Evolutionary conservation across 64 coral and sea anemone species (phyloP).

Genomic region (Hydrozoanthus tunicans): DNA sequence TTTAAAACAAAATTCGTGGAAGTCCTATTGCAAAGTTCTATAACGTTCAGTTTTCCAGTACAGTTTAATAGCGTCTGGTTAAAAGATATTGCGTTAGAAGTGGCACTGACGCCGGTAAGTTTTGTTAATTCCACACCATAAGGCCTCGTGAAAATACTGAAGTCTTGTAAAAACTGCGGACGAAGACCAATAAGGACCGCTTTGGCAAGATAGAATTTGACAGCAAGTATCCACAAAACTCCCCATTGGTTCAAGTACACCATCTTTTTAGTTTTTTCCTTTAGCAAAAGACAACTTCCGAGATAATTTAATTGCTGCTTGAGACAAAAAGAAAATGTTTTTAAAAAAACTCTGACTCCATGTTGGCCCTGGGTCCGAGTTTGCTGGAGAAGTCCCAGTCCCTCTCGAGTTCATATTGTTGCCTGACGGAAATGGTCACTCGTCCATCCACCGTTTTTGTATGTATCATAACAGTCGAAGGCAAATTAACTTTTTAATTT

Average conservation of each 20-base stretch:
- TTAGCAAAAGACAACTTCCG: background rate
- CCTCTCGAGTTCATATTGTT: background rate
- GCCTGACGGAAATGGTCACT: constrained; percentile 29
- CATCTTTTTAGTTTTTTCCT: background rate
- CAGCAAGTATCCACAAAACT: background rate
- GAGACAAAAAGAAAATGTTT: background rate
- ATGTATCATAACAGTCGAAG: background rate
- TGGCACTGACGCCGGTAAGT: background rate
- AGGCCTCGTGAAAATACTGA: background rate
- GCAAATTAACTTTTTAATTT: background rate
- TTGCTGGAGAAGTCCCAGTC: background rate
- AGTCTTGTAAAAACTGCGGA: background rate
- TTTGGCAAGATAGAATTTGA: background rate
- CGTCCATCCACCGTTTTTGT: background rate
- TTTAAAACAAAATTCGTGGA: background rate
- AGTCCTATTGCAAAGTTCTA: constrained; percentile 2
- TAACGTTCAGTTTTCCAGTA: background rate
- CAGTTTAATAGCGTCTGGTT: constrained; percentile 1
- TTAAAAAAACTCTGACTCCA: background rate
- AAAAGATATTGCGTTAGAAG: background rate
- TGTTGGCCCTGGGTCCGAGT: background rate
- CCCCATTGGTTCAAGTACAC: background rate
- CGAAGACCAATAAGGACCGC: background rate
- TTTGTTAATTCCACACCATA: constrained; percentile 13
- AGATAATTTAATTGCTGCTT: background rate